Evolutionary conservation across 2,797 vertebrate species (phyloP), one percentile per base, ranked within the genome.

Genomic region (Darevskia mixta): DNA sequence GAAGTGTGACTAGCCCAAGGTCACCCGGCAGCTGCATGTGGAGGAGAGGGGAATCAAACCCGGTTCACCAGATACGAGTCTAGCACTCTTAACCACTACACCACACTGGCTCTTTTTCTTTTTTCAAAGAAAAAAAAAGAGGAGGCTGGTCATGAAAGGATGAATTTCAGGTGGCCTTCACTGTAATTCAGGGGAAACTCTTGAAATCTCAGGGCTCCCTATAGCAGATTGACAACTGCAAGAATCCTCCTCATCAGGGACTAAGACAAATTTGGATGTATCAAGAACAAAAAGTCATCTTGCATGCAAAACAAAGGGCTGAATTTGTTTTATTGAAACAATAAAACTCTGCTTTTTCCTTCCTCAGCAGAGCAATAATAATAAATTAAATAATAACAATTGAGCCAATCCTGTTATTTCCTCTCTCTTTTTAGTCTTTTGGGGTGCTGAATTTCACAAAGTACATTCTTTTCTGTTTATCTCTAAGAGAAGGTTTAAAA

Each of bases 361-460:
- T 89, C 41, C 25, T 93, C 92, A 94, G 91, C 86, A 20, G 86
- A 41, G 61, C 55, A 81, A 87, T 20, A 43, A 87, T 85, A 85
- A 78, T 29, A 71, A 87, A 75, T 23, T 75, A 77, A 76, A 87
- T 1, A 67, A 84, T 82, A 89, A 84, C 72, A 79, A 64, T 38
- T 10, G 82, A 61, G 0, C 0, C 43, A 75, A 0, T 0, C 43
- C 15, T 4, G 0, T 87, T 29, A 69, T 69, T 86, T 2, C 58
- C 86, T 10, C 86, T 1, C 3, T 41, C n/a, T 41, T 0, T 61
- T 81, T 45, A 87, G 0, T 35, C 11, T 89, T 88, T 87, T 79
- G 78, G 58, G 76, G 79, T 80, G 29, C 55, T 86, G 83, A 77
- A 18, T 82, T 90, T 87, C 87, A 90, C 58, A 58, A 18, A 5